These are phyloP conservation scores for Mesodorylaimus sp. DNA, from an alignment of 2,888 invertebrate species.

Conservation along the genomic window DNA sequence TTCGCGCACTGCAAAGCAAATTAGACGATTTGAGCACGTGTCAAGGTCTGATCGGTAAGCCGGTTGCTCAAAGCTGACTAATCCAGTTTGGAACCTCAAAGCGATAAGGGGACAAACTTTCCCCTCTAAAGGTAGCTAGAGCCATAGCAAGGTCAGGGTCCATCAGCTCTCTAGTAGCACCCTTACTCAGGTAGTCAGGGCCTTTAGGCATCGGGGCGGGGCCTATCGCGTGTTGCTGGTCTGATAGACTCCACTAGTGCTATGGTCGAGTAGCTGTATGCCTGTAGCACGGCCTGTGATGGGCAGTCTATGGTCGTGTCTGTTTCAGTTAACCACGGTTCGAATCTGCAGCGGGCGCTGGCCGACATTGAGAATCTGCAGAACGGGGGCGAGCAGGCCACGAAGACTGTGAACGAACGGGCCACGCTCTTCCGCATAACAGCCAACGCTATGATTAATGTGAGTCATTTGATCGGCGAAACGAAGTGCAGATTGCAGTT, in stretches of 20 bases:
- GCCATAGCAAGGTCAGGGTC: no score
- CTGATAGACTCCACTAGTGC: no score
- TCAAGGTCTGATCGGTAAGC: constrained; percentile 56
- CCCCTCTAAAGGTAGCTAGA: no score
- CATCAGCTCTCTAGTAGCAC: no score
- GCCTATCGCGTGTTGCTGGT: no score
- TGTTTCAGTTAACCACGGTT: constrained; percentile 19
- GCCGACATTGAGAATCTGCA: constrained; percentile 7
- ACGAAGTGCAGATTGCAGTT: no score
- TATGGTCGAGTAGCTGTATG: no score
- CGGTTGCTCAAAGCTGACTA: background rate
- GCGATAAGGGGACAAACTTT: no score
- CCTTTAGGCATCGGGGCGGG: no score
- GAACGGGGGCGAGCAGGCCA: constrained; percentile 37
- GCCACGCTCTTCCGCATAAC: constrained; percentile 83
- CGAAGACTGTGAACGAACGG: constrained; percentile 69
- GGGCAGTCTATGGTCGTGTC: no score
- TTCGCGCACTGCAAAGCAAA: constrained; percentile 48
- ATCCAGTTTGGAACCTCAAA: background rate
- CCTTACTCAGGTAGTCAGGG: no score
- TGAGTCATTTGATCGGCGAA: constrained; percentile 36
- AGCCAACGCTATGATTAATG: constrained; percentile 88
- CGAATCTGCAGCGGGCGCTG: constrained; percentile 13
- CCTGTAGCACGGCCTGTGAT: no score
- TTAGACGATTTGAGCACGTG: constrained; percentile 78